Evolutionary conservation across 2,113 vertebrate species (phyloP), one percentile per base, ranked within the genome.

Genomic region (Gila orcuttii): DNA sequence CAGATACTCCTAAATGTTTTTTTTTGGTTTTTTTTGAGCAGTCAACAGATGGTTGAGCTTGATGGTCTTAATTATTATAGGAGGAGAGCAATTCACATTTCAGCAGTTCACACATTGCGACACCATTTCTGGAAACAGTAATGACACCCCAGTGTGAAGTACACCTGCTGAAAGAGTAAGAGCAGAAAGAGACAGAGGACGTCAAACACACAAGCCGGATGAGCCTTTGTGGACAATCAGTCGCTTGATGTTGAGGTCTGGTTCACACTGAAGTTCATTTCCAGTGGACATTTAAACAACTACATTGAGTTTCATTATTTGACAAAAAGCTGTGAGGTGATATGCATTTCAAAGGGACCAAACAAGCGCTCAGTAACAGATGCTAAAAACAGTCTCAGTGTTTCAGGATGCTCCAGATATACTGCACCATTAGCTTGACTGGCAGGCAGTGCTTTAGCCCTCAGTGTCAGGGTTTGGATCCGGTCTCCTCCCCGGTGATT

Each of bases 401-500:
- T 77, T 28, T 79, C 10, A 12, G 23, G 77, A 25, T 2, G n/a
- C 36, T 80, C 23, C 23, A 64, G 66, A 81, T 66, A 81, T 23
- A 81, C 36, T 12, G 59, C 13, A 0, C 79, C 59, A 81, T 81
- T 64, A 64, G 59, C 79, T 47, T 47, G 39, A 81, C 39, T 66
- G 79, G 25, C 79, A 81, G 59, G 79, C 7, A 31, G 79, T 21
- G 31, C 62, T 82, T 82, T 55, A n/a, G 19, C 80, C 39, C 55
- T 31, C 45, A 28, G 19, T 69, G 62, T 82, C 64, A 69, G 80
- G 64, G 62, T 69, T 69, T 6, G 47, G 45, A 82, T 82, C 79
- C 79, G 79, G 59, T 66, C 79, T 81, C 80, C 80, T 82, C 45
- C 80, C 80, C 80, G 45, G 25, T 82, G 80, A 69, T 82, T 82